Percentiles rank a stretch among this genome's conserved stretches.
Conservation (phyloP, 2,888 invertebrate species). For the Bruchidius siliquastri region DNA sequence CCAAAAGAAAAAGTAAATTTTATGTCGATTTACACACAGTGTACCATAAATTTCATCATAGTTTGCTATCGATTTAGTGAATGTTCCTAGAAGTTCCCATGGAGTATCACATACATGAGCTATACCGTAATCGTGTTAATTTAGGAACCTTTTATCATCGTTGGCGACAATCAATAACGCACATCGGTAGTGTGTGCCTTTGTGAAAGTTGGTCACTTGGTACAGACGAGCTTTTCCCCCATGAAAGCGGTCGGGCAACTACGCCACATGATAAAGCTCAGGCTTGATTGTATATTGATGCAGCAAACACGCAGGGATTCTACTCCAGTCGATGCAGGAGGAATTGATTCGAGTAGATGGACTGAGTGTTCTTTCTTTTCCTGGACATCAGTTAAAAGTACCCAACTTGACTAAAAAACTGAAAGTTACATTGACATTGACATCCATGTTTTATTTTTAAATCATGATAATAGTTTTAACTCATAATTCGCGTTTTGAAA, state of each 20-base stretch:
- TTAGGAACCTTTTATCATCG: not conserved
- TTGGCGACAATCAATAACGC: not conserved
- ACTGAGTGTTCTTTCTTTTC: too few relatives aligned
- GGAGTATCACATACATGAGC: not conserved
- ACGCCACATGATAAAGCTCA: not conserved
- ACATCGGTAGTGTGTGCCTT: not conserved
- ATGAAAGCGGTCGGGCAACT: not conserved
- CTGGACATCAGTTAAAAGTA: too few relatives aligned
- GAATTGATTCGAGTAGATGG: not conserved
- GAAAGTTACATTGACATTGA: too few relatives aligned
- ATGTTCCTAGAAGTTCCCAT: not conserved
- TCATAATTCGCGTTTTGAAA: too few relatives aligned
- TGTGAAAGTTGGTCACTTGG: not conserved
- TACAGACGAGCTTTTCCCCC: not conserved
- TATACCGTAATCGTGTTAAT: not conserved
- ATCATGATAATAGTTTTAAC: too few relatives aligned
- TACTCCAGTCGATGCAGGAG: not conserved
- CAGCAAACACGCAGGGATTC: not conserved
- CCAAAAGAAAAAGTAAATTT: too few relatives aligned
- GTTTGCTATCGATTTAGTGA: too few relatives aligned
- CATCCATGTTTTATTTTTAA: too few relatives aligned
- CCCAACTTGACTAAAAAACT: too few relatives aligned
- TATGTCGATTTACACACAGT: too few relatives aligned
- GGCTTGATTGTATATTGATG: not conserved
- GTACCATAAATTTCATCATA: too few relatives aligned